Percentiles rank a stretch among this genome's conserved stretches.
phyloP scores from a whole-genome alignment of 2,888 invertebrate species.

The Drosophila phalerata region DNA sequence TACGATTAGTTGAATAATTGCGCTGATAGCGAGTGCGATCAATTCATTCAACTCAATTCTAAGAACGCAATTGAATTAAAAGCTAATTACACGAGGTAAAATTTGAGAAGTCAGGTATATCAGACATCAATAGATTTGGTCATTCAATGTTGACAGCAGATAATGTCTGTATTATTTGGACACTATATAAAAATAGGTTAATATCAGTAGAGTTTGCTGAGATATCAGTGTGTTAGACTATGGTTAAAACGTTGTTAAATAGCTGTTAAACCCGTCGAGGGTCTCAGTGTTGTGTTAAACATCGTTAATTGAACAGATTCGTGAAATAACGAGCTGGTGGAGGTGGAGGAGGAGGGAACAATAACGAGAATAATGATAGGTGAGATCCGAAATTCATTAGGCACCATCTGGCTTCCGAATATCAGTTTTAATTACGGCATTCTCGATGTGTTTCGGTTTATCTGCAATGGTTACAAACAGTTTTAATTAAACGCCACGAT shows the following conservation, averaged over 20 bases:
- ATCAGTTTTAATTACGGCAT: conserved; percentile 67
- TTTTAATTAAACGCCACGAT: conserved; percentile 60
- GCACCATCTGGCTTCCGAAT: conserved; percentile 5
- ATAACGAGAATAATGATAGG: conserved; percentile 46
- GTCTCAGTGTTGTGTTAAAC: conserved; percentile 1
- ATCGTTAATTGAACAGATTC: conserved; percentile 7
- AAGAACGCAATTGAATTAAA: conserved; percentile 49
- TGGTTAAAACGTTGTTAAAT: conserved; percentile 12
- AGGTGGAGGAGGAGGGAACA: background rate
- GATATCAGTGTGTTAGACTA: background rate
- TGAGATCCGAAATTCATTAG: conserved; percentile 39
- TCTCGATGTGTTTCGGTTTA: conserved; percentile 52
- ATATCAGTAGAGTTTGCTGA: conserved; percentile 2
- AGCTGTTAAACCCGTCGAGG: conserved; percentile 1
- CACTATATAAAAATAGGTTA: conserved; percentile 23
- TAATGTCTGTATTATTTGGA: conserved; percentile 33
- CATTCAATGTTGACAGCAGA: conserved; percentile 11
- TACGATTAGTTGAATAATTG: conserved; percentile 41
- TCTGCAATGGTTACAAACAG: conserved; percentile 58
- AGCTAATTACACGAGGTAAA: conserved; percentile 37
- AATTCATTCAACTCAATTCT: conserved; percentile 25
- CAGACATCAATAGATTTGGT: conserved; percentile 9
- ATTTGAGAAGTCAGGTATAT: conserved; percentile 14
- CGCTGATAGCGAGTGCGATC: conserved; percentile 42
- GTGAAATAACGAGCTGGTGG: background rate